Conservation (phyloP, 2,113 vertebrate species). For the Leptobrachium ailaonicum region DNA sequence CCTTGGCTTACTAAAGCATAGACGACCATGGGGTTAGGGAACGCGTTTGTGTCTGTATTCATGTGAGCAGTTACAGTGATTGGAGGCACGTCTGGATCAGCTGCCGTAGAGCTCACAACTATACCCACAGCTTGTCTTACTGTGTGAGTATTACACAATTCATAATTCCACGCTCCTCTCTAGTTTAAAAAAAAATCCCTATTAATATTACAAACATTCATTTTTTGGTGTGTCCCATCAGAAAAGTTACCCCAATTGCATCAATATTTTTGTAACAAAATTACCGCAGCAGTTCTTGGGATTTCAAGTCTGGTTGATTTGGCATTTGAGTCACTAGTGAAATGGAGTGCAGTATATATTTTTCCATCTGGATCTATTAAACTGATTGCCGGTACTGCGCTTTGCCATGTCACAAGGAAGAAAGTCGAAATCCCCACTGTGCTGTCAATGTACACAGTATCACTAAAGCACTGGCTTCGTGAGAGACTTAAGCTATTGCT, state of each 20-base stretch:
- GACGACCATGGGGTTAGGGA: slow-evolving; percentile 55
- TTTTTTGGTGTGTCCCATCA: too few species aligned
- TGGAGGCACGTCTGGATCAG: slow-evolving; percentile 52
- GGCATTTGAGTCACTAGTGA: background rate
- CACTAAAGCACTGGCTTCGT: slow-evolving; percentile 53
- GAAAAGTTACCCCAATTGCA: background rate
- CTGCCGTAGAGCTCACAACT: slow-evolving; percentile 58
- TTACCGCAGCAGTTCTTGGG: slow-evolving; percentile 64
- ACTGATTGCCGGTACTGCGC: slow-evolving; percentile 39
- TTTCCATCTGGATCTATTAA: slow-evolving; percentile 25
- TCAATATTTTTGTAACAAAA: background rate
- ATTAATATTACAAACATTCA: too few species aligned
- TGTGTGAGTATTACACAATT: slow-evolving; percentile 50
- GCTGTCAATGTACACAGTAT: slow-evolving; percentile 60
- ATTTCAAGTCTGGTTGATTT: slow-evolving; percentile 53
- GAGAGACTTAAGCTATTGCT: background rate
- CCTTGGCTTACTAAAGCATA: slow-evolving; percentile 47
- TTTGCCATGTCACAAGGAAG: slow-evolving; percentile 62
- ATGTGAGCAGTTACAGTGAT: slow-evolving; percentile 54
- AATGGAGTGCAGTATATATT: too few species aligned
- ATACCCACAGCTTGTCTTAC: slow-evolving; percentile 53
- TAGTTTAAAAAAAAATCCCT: background rate
- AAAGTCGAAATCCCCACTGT: slow-evolving; percentile 66
- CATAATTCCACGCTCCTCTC: slow-evolving; percentile 66
- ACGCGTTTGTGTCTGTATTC: slow-evolving; percentile 44